Percentiles rank a stretch among this genome's conserved stretches.
These are phyloP conservation scores for Heteronetta atricapilla DNA, from an alignment of 2,113 vertebrate genomes.

Conservation along the genomic window DNA sequence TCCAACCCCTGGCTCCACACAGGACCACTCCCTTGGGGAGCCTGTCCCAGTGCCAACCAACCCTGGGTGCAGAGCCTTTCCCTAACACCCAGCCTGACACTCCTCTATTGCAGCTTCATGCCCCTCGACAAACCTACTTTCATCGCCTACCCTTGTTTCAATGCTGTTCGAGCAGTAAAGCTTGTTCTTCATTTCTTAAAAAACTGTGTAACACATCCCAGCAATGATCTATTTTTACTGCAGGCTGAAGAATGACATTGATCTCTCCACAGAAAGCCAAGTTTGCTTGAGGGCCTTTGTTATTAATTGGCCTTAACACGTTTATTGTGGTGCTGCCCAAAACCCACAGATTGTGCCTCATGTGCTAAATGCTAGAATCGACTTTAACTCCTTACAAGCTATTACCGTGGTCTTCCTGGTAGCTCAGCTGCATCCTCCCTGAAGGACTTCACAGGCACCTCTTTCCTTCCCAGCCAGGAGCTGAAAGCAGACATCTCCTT, in stretches of 20 bases:
- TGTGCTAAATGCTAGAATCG: not conserved
- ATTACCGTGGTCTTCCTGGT: not conserved
- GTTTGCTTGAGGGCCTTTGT: not conserved
- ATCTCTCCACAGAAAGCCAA: not conserved
- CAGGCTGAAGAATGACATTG: not conserved
- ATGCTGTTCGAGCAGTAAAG: not conserved
- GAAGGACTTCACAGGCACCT: not conserved
- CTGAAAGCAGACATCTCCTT: not conserved
- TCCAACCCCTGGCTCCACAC: not conserved
- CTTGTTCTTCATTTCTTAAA: not conserved
- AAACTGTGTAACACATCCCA: not conserved
- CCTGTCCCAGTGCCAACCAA: not conserved
- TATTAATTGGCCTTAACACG: not conserved
- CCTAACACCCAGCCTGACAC: not conserved
- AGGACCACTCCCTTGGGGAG: not conserved
- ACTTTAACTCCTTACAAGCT: not conserved
- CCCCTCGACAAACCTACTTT: not conserved
- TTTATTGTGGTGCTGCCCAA: not conserved
- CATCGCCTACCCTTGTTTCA: not conserved
- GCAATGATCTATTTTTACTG: not conserved
- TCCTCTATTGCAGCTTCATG: not conserved
- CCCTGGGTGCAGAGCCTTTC: not conserved
- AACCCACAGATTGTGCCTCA: not conserved
- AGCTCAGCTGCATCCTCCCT: not conserved
- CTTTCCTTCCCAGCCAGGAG: not conserved